Evolutionary conservation across 2,888 invertebrate genomes (phyloP).

Genomic region (Eupithecia pulchellata): DNA sequence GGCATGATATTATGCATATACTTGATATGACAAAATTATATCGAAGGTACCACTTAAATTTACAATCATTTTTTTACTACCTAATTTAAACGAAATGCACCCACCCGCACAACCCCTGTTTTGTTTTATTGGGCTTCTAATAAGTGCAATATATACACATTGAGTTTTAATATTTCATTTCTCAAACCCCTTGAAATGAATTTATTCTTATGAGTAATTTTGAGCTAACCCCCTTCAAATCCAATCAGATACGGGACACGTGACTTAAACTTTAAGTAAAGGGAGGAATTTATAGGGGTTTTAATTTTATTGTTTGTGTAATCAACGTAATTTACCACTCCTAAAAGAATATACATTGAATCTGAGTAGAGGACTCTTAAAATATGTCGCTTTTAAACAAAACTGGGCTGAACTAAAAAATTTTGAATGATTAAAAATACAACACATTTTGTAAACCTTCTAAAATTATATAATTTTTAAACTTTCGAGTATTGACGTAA

Average conservation of each 20-base stretch:
- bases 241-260: constrained; percentile 31
- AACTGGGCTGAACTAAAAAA: no score
- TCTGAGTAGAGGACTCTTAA: neutral
- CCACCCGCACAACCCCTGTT: no score
- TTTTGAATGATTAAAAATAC: neutral
- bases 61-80: no score
- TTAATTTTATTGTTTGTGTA: constrained; percentile 48
- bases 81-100: no score
- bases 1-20: no score
- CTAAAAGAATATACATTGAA: neutral
- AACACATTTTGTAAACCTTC: no score
- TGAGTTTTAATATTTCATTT: constrained; percentile 3
- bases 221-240: constrained; percentile 17
- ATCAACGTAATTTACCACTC: neutral
- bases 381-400: neutral
- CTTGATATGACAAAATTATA: no score
- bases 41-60: no score
- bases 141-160: neutral
- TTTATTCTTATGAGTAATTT: constrained; percentile 15
- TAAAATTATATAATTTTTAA: no score
- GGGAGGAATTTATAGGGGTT: neutral
- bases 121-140: neutral
- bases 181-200: constrained; percentile 9
- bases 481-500: no score
- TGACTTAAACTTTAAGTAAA: constrained; percentile 11